These are phyloP conservation scores for Epinephelus lanceolatus DNA, from an alignment of 2,113 vertebrate genomes.

Conservation along the genomic window DNA sequence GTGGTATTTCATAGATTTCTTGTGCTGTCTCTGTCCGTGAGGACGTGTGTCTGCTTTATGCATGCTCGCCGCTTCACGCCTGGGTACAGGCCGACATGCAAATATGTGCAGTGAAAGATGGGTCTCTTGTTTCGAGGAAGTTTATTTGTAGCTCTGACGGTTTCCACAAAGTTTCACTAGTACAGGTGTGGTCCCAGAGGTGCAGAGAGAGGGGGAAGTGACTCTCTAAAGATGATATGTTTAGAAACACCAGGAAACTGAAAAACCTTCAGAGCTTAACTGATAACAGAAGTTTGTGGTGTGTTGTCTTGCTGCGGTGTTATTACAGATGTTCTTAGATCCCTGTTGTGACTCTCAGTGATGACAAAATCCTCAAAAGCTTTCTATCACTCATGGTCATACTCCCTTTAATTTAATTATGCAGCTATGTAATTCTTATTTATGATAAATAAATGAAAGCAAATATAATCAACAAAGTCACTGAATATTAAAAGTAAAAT, in stretches of 20 bases:
- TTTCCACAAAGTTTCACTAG: conserved; percentile 43
- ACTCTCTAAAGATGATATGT: conserved; percentile 10
- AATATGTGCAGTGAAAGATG: not conserved
- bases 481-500: not conserved
- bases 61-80: not conserved
- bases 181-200: conserved; percentile 53
- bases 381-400: not conserved
- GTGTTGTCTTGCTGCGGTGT: not conserved
- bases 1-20: too few species aligned
- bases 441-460: not conserved
- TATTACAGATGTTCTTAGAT: not conserved
- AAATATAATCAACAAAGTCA: not conserved
- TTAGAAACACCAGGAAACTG: conserved; percentile 38
- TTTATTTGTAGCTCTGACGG: conserved; percentile 25
- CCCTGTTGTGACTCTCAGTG: not conserved
- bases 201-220: not conserved
- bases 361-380: conserved; percentile 3
- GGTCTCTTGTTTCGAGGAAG: conserved; percentile 15
- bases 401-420: not conserved
- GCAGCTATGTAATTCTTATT: not conserved
- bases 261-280: conserved; percentile 7
- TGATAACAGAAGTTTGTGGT: conserved; percentile 5
- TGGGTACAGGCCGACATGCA: not conserved
- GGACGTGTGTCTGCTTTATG: not conserved
- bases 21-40: too few species aligned